phyloP scores from a whole-genome alignment of 2,113 vertebrate genomes.

The Sclerurus mexicanus region DNA sequence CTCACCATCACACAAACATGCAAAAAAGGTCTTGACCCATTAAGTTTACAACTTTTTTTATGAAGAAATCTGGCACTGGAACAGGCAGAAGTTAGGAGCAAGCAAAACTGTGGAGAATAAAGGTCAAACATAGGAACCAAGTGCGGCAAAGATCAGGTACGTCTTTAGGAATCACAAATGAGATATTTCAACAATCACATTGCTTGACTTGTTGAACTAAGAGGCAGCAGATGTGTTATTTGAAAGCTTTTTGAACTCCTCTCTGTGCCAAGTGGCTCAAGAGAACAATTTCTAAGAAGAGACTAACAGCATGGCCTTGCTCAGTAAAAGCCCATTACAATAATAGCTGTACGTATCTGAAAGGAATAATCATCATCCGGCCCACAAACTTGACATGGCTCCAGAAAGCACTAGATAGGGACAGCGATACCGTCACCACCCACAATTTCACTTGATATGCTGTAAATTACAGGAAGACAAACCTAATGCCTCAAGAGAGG shows the following conservation, averaged over 20 bases:
- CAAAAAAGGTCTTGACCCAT: background rate
- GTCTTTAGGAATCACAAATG: background rate
- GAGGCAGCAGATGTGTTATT: background rate
- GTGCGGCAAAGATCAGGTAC: background rate
- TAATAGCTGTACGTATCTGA: slow-evolving; percentile 1
- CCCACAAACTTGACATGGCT: slow-evolving; percentile 7
- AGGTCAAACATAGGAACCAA: background rate
- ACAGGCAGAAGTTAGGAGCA: background rate
- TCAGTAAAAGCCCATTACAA: slow-evolving; percentile 16
- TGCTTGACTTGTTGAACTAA: background rate
- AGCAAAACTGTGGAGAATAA: background rate
- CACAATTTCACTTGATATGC: background rate
- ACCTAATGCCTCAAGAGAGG: background rate
- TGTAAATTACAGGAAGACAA: slow-evolving; percentile 38
- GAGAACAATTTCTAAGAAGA: slow-evolving; percentile 36
- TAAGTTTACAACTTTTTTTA: background rate
- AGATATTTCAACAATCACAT: background rate
- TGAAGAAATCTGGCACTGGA: background rate
- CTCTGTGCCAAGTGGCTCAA: background rate
- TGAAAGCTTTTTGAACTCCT: slow-evolving; percentile 9
- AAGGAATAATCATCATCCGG: slow-evolving; percentile 30
- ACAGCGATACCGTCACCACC: background rate
- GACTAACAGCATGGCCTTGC: background rate
- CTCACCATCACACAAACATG: background rate
- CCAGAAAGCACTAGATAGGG: slow-evolving; percentile 41